phyloP scores from a whole-genome alignment of 2,113 vertebrate species.

The Redunca redunca region DNA sequence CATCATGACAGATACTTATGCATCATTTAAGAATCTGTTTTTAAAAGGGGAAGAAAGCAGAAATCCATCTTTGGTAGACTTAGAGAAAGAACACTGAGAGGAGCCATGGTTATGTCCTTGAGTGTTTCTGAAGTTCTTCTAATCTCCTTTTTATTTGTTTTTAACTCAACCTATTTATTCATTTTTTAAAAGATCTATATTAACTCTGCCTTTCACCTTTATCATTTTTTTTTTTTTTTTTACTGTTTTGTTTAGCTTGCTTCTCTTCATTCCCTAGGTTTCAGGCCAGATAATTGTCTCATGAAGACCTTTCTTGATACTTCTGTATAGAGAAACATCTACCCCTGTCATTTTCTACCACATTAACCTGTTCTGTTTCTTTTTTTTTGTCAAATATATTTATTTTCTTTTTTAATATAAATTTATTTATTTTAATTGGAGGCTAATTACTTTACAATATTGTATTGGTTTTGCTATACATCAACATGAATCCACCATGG shows the following conservation, averaged over 20 bases:
- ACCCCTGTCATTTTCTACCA: not conserved
- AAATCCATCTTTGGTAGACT: not conserved
- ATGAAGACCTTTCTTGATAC: not conserved
- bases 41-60: not conserved
- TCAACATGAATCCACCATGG: no score
- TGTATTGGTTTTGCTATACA: no score
- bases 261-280: not conserved
- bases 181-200: not conserved
- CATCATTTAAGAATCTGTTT: not conserved
- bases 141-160: not conserved
- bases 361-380: not conserved
- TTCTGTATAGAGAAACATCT: not conserved
- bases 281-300: not conserved
- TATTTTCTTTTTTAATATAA: no score
- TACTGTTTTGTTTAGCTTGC: not conserved
- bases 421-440: no score
- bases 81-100: not conserved
- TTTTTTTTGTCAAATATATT: no score
- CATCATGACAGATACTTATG: not conserved
- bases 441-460: no score
- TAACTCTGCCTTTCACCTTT: not conserved
- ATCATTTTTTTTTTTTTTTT: not conserved
- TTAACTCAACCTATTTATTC: not conserved
- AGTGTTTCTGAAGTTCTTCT: not conserved
- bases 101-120: not conserved